Evolutionary conservation across 2,888 invertebrate genomes (phyloP), one percentile per base, ranked within the genome.

Genomic region (Blastobasis lacticolella): DNA sequence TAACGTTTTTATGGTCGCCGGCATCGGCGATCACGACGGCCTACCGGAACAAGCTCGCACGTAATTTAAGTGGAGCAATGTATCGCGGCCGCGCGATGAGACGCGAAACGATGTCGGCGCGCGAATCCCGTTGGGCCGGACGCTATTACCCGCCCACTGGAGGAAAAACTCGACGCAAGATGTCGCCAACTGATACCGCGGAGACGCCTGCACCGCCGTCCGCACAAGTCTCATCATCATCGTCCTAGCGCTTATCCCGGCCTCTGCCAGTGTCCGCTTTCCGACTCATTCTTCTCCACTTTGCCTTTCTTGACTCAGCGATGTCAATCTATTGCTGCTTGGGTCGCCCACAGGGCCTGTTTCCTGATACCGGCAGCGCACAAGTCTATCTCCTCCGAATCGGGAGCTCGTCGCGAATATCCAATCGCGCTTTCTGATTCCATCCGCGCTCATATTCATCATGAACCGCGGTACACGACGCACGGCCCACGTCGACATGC

Each of bases 1-100:
- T 44, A 51, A 48, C 42, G 53, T 74, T 78, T 78, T 76, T 78
- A 69, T 72, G 64, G 64, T 48, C 66, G 61, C 63, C 56, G 59
- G 64, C 69, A 23, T 23, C 3, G 23, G 23, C 23, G 23, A 71
- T 76, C 68, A 61, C 70, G 66, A 75, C 75, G 73, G 74, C 77
- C 79, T 78, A 81, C 79, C 81, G 82, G 81, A 85, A 83, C 82
- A 77, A 78, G 75, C 73, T 77, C 72, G 78, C 81, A 79, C 78
- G 76, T 82, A 81, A 73, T 81, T 78, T 77, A 83, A 83, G 81
- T 86, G 73, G 83, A 81, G 81, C 85, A 76, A 83, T 83, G 78
- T 81, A 83, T 84, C 78, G 81, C 83, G 84, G 82, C 77, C 82
- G 74, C 77, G 75, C 78, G 82, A 81, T 83, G 82, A 81, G 83